Percentiles rank a stretch among this genome's conserved stretches.
phyloP scores from a whole-genome alignment of 2,888 invertebrate species.

The Melanophora roralis region DNA sequence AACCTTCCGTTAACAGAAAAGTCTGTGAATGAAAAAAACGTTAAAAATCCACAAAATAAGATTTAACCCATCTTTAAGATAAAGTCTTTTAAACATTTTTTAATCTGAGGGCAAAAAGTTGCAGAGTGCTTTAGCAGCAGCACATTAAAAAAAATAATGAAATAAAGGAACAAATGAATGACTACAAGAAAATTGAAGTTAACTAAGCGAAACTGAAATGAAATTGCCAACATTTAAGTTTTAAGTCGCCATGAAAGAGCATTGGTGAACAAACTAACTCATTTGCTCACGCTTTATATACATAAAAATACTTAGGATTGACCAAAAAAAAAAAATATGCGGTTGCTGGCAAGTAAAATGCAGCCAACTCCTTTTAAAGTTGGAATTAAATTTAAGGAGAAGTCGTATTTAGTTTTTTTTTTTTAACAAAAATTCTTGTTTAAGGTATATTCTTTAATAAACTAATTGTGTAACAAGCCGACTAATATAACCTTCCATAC shows the following conservation, averaged over 20 bases:
- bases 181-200: constrained; percentile 45
- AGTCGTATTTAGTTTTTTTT: too few species aligned
- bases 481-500: too few species aligned
- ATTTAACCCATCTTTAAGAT: constrained; percentile 27
- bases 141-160: not conserved
- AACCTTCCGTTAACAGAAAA: not conserved
- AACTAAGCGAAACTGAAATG: constrained; percentile 60
- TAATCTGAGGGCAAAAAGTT: not conserved
- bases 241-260: constrained; percentile 44
- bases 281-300: not conserved
- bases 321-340: too few species aligned
- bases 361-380: not conserved
- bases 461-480: too few species aligned
- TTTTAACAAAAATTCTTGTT: too few species aligned
- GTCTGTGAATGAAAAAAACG: not conserved
- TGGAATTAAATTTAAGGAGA: too few species aligned
- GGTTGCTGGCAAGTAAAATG: not conserved
- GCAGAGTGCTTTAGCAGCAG: constrained; percentile 17
- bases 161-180: not conserved
- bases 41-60: not conserved
- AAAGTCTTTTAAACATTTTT: constrained; percentile 46
- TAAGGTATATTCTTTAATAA: too few species aligned
- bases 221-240: constrained; percentile 51
- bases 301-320: too few species aligned
- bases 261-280: constrained; percentile 25